A percentile compares a stretch with the other conserved stretches of the same genome.
Conservation (phyloP, 2,888 invertebrate genomes). For the Cataglyphis albicans region DNA sequence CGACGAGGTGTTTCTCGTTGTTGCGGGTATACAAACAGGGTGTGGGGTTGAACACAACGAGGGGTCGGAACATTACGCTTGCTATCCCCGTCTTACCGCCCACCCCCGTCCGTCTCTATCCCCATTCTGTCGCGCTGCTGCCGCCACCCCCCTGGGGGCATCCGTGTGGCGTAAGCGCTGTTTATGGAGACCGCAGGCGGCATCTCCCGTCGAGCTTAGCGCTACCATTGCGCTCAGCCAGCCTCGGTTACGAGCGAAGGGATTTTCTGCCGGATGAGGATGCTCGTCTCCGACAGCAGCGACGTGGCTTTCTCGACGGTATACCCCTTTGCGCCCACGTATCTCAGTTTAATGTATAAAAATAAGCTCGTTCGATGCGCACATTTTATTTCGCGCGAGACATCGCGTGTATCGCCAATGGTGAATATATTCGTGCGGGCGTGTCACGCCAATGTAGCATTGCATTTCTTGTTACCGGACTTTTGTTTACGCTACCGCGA, state of each 20-base stretch:
- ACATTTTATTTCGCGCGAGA: slow-evolving; percentile 36
- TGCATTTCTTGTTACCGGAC: slow-evolving; percentile 6
- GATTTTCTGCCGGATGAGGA: slow-evolving; percentile 82
- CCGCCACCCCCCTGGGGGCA: neutral
- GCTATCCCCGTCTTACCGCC: slow-evolving; percentile 6
- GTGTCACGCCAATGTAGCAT: slow-evolving; percentile 5
- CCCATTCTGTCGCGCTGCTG: neutral
- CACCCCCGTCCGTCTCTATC: neutral
- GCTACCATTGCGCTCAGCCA: slow-evolving; percentile 79
- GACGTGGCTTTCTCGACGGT: slow-evolving; percentile 59
- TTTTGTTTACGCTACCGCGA: neutral
- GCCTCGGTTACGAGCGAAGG: slow-evolving; percentile 81
- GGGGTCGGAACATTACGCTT: slow-evolving; percentile 71
- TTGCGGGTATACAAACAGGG: slow-evolving; percentile 62
- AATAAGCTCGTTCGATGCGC: slow-evolving; percentile 75
- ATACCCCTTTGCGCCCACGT: slow-evolving; percentile 54
- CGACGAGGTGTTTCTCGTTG: slow-evolving; percentile 72
- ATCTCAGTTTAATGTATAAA: slow-evolving; percentile 76
- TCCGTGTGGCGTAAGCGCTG: slow-evolving; percentile 80
- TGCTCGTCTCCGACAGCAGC: slow-evolving; percentile 72
- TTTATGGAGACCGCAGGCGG: slow-evolving; percentile 85
- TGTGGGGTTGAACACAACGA: slow-evolving; percentile 69
- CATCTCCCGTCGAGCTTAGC: slow-evolving; percentile 84
- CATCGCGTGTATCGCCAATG: slow-evolving; percentile 15
- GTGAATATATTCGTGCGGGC: slow-evolving; percentile 2